These are phyloP conservation scores for Urocitellus parryii DNA, from an alignment of 2,113 vertebrate species.

Conservation along the genomic window DNA sequence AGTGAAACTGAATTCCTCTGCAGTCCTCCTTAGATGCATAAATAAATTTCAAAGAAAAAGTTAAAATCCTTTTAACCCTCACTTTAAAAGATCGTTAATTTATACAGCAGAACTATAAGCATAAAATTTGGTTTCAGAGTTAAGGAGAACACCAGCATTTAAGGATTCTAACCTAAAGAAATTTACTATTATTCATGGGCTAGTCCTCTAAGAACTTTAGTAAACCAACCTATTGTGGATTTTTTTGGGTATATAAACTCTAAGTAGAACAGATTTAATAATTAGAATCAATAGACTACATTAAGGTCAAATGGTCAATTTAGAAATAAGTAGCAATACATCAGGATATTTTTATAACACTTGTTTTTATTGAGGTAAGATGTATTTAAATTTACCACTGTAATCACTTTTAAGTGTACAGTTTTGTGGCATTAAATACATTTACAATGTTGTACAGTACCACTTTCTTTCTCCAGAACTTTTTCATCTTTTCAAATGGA, in stretches of 20 bases:
- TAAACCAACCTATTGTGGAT: neutral
- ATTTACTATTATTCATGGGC: neutral
- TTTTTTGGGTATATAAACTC: neutral
- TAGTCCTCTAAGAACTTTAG: neutral
- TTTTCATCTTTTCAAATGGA: conserved; percentile 7
- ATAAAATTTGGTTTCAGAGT: neutral
- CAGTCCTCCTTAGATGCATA: neutral
- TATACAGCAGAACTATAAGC: neutral
- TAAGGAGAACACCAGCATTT: neutral
- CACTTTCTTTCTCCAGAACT: neutral
- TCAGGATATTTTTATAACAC: conserved; percentile 1
- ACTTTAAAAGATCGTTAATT: neutral
- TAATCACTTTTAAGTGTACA: neutral
- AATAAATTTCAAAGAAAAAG: conserved; percentile 36
- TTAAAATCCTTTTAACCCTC: neutral
- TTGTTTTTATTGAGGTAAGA: neutral
- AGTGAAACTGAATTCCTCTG: neutral
- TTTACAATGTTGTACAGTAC: neutral
- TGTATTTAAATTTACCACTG: neutral
- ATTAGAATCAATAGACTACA: neutral
- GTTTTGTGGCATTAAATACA: neutral
- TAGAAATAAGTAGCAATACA: neutral
- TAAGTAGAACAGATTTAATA: neutral
- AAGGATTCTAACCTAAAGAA: neutral
- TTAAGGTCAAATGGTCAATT: conserved; percentile 25